phyloP scores from a whole-genome alignment of 1,140 invertebrate genomes.

The Danaus melanippus region DNA sequence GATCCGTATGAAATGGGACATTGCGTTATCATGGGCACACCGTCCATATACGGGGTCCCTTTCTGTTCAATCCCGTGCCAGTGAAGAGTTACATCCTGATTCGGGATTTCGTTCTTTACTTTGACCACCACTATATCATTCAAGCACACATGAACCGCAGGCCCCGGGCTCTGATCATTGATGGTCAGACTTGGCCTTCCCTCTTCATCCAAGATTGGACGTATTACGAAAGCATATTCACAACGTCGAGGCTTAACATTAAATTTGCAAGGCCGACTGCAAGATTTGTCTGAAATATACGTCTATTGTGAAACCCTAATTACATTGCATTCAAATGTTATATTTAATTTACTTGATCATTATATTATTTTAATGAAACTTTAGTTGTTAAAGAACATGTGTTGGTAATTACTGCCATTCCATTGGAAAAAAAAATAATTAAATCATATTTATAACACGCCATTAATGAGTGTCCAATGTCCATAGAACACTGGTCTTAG shows the following conservation, averaged over 20 bases:
- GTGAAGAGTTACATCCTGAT: conserved; percentile 79
- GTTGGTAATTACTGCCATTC: too few species aligned
- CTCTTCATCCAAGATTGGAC: conserved; percentile 37
- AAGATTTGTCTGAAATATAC: conserved; percentile 56
- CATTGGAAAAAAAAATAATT: too few species aligned
- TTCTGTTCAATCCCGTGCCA: conserved; percentile 84
- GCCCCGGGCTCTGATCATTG: conserved; percentile 86
- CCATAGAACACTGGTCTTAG: too few species aligned
- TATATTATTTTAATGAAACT: too few species aligned
- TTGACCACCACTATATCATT: conserved; percentile 88
- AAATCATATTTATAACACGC: too few species aligned
- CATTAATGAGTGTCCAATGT: too few species aligned
- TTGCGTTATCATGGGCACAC: conserved; percentile 82
- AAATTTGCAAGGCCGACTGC: conserved; percentile 65
- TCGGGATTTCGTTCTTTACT: conserved; percentile 81
- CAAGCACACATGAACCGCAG: conserved; percentile 86
- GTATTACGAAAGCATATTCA: conserved; percentile 53
- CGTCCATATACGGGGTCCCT: conserved; percentile 85
- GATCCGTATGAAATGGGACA: conserved; percentile 83
- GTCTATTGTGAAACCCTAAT: conserved; percentile 18
- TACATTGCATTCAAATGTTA: not conserved
- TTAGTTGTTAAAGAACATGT: too few species aligned
- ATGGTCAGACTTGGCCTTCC: conserved; percentile 72
- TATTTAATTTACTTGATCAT: too few species aligned
- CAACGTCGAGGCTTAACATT: conserved; percentile 63